Evolutionary conservation across 1,140 invertebrate genomes (phyloP).

Genomic region (Leptestheria dahalacensis): DNA sequence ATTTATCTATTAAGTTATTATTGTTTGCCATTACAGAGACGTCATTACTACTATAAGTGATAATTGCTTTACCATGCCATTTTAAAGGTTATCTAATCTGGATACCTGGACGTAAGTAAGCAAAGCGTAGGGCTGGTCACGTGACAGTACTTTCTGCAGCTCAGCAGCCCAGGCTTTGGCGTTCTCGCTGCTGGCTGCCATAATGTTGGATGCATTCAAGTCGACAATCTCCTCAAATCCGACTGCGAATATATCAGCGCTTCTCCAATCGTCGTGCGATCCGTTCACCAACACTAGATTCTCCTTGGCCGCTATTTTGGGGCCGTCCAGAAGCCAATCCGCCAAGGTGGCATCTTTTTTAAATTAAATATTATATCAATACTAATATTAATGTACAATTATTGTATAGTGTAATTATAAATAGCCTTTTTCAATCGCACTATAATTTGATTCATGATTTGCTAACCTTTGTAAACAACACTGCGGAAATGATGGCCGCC

Average conservation of each 20-base stretch:
- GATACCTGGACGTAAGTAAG: conserved; percentile 70
- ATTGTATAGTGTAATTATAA: no score
- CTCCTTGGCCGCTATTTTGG: neutral
- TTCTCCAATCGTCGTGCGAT: conserved; percentile 23
- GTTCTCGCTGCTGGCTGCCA: conserved; percentile 92
- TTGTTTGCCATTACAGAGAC: no score
- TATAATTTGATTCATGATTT: no score
- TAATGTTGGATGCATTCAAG: conserved; percentile 94
- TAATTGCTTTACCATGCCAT: no score
- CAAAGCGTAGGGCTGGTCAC: conserved; percentile 77
- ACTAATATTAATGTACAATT: no score
- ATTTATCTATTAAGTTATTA: no score
- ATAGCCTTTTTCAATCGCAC: no score
- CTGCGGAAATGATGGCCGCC: conserved; percentile 96
- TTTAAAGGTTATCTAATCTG: no score
- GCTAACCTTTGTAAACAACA: conserved; percentile 64
- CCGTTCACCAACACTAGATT: neutral
- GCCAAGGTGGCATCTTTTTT: conserved; percentile 66
- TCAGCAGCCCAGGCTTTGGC: conserved; percentile 91
- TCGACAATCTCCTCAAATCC: conserved; percentile 99
- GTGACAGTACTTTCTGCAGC: conserved; percentile 76
- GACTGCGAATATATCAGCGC: conserved; percentile 83
- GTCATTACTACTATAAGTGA: no score
- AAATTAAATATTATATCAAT: no score
- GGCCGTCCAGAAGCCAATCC: conserved; percentile 84